Evolutionary conservation across 2,888 invertebrate species (phyloP).

Genomic region (Dorcus hopei): DNA sequence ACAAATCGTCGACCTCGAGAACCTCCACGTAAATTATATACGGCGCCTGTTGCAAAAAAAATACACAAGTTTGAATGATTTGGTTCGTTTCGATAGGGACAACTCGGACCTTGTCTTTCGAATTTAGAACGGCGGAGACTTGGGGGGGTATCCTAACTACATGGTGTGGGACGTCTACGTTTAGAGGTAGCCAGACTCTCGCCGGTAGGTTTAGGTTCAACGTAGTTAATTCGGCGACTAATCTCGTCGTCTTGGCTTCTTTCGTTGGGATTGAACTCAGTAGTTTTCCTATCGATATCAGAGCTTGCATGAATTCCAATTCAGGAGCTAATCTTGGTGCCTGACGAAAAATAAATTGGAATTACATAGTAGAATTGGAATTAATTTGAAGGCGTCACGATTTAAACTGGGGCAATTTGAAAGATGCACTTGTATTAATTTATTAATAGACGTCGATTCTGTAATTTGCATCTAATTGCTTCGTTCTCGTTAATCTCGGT

Average conservation of each 20-base stretch:
- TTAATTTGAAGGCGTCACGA: too few relatives aligned
- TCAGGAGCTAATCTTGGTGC: constrained; percentile 81
- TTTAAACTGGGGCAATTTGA: too few relatives aligned
- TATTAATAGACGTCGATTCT: too few relatives aligned
- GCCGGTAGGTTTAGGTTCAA: constrained; percentile 97
- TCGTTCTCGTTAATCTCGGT: too few relatives aligned
- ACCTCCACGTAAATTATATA: constrained; percentile 98
- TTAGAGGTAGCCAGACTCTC: constrained; percentile 94
- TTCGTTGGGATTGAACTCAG: constrained; percentile 79
- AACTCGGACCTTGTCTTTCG: constrained; percentile 82
- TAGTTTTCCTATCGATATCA: constrained; percentile 82
- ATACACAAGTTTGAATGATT: not conserved
- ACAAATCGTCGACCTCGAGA: constrained; percentile 79
- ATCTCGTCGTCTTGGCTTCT: constrained; percentile 87
- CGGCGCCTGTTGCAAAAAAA: constrained; percentile 66
- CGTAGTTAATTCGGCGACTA: constrained; percentile 89
- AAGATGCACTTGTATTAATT: too few relatives aligned
- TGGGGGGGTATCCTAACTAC: constrained; percentile 96
- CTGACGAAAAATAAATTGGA: constrained; percentile 53
- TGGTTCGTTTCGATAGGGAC: too few relatives aligned
- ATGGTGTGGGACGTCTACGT: constrained; percentile 81
- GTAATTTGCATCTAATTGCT: too few relatives aligned
- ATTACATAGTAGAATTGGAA: too few relatives aligned
- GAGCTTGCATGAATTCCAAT: constrained; percentile 81
- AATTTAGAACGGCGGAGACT: constrained; percentile 96